phyloP scores from a whole-genome alignment of 2,113 vertebrate species.

The Pollachius pollachius region DNA sequence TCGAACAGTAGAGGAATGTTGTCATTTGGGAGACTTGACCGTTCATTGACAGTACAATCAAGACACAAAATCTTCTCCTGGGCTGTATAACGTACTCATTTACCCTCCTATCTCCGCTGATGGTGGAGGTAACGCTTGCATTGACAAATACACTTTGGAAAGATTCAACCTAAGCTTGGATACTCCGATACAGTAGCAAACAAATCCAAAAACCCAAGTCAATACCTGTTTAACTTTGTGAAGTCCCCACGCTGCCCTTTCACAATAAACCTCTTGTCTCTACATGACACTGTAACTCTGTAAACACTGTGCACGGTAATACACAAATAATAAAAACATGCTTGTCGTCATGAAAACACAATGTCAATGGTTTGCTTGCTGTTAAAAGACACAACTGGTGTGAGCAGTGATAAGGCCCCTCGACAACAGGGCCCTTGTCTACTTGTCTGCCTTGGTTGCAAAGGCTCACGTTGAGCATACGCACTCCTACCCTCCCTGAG shows the following conservation, averaged over 20 bases:
- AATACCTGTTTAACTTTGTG: too few relatives aligned
- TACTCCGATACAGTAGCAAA: background rate
- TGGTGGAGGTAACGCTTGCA: too few relatives aligned
- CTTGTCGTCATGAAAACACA: background rate
- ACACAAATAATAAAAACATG: background rate
- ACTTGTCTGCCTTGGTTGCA: background rate
- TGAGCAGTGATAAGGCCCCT: background rate
- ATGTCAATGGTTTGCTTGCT: background rate
- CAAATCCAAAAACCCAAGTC: background rate
- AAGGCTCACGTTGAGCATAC: slow-evolving; percentile 3
- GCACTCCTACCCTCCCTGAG: slow-evolving; percentile 20
- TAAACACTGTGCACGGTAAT: background rate
- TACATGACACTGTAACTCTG: background rate
- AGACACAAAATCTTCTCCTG: background rate
- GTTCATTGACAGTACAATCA: too few relatives aligned
- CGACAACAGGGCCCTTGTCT: background rate
- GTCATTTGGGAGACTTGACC: background rate
- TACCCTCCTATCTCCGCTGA: too few relatives aligned
- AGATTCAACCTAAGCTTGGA: background rate
- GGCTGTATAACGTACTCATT: too few relatives aligned
- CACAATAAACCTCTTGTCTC: background rate
- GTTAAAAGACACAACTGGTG: too few relatives aligned
- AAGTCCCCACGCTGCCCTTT: background rate
- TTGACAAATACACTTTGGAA: background rate
- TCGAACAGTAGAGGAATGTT: background rate